Base-by-base conservation (phyloP, 1,140 invertebrate species). In the Heliconius hermathena region DNA sequence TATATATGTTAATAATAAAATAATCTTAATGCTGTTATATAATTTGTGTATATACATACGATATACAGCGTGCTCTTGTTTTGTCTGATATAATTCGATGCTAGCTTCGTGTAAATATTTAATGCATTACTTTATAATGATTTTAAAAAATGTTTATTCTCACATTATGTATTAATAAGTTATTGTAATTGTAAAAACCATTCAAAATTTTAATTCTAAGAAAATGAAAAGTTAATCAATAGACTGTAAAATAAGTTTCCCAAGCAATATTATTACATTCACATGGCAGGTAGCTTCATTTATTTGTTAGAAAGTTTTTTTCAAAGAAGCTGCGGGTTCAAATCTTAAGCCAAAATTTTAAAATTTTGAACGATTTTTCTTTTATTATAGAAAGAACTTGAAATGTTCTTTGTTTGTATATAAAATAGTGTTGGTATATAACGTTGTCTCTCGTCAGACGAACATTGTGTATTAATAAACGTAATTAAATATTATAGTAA, bases 381-480 rank as follows among this genome's bases (percentile, higher is more conserved):
- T 66, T 26, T 26, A 66, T 16, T 66, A 16, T 29, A 66, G 60
- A 29, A 29, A 29, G 60, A 66, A 66, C 60, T 66, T 11, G 4
- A 29, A 66, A 13, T 26, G 60, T 66, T 66, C 60, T 66, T 66
- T 16, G n/a, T 26, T 66, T 66, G 60, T 66, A 66, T 66, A 66
- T 66, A 66, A 26, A n/a, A 29, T 29, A 66, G 26, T 16, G 9
- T 66, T 60, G 54, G 54, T 26, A 26, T 60, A 22, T 60, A 60
- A 60, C 20, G 20, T 2, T n/a, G 54, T 52, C 49, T 52, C 49
- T 52, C 2, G 60, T 26, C 74, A 74, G 72, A 76, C 78, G 75
- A 73, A 76, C 57, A 74, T 72, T 82, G 73, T 80, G 73, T 80
- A 77, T 78, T 80, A 82, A 82, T 82, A 82, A 82, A 82, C 78